Evolutionary conservation across 1,140 invertebrate species (phyloP).

Genomic region (Anadara kagoshimensis): DNA sequence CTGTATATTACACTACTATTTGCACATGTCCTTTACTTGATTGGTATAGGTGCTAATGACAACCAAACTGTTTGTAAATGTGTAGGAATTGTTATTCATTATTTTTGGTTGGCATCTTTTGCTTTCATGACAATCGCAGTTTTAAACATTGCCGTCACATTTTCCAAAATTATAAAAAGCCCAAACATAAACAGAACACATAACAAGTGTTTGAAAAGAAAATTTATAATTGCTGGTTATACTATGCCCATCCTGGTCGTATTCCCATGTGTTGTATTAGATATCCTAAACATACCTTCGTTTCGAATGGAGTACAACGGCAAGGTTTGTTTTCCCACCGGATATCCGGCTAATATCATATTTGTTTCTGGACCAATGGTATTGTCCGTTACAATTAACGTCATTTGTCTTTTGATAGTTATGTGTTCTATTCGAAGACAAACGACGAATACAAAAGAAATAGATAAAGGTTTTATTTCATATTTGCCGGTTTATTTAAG

Average conservation of each 20-base stretch:
- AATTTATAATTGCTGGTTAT: not conserved
- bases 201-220: no score
- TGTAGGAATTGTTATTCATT: not conserved
- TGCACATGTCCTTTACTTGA: not conserved
- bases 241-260: not conserved
- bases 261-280: not conserved
- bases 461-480: not conserved
- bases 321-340: not conserved
- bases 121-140: constrained; percentile 3
- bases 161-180: no score
- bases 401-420: not conserved
- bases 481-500: not conserved
- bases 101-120: not conserved
- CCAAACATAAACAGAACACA: no score
- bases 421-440: not conserved
- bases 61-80: not conserved
- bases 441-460: not conserved
- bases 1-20: not conserved
- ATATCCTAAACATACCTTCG: not conserved
- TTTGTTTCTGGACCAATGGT: constrained; percentile 9
- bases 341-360: not conserved
- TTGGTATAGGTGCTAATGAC: constrained; percentile 7
- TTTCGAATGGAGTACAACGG: not conserved
- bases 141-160: not conserved
- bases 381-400: constrained; percentile 6